A percentile compares a stretch with the other conserved stretches of the same genome.
phyloP scores from a whole-genome alignment of 2,888 invertebrate genomes.

The Lordiphosa fenestrarum region DNA sequence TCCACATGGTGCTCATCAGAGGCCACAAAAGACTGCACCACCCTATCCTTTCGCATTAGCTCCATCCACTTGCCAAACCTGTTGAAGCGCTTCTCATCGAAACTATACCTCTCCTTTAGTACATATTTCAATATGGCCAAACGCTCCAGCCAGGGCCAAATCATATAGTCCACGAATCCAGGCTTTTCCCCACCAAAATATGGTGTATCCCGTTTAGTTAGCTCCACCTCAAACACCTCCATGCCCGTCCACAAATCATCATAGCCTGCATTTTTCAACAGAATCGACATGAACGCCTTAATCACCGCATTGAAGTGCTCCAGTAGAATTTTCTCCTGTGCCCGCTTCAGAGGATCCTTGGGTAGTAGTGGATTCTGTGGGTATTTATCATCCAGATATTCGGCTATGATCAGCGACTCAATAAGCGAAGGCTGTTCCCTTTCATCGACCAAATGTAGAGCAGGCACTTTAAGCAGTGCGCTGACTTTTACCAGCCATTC shows the following conservation, averaged over 20 bases:
- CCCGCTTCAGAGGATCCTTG: constrained; percentile 79
- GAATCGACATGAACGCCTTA: constrained; percentile 64
- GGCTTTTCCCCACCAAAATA: constrained; percentile 87
- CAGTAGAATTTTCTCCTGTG: constrained; percentile 77
- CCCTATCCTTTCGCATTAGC: constrained; percentile 85
- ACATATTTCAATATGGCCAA: constrained; percentile 82
- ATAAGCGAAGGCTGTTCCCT: constrained; percentile 83
- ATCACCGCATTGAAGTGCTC: constrained; percentile 75
- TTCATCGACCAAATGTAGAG: constrained; percentile 84
- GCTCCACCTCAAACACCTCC: constrained; percentile 85
- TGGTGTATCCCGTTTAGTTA: constrained; percentile 83
- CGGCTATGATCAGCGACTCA: constrained; percentile 89
- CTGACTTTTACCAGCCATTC: constrained; percentile 89
- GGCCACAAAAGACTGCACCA: constrained; percentile 85
- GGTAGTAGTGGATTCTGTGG: constrained; percentile 85
- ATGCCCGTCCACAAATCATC: constrained; percentile 80
- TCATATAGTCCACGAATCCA: constrained; percentile 90
- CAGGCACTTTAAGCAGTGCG: constrained; percentile 87
- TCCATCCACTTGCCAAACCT: constrained; percentile 35
- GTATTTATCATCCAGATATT: constrained; percentile 91
- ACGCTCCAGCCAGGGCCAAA: constrained; percentile 92
- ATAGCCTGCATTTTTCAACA: constrained; percentile 28
- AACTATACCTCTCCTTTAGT: constrained; percentile 82
- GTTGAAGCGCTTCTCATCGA: constrained; percentile 43
- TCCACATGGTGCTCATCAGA: constrained; percentile 87